Evolutionary conservation across 2,113 vertebrate genomes (phyloP).

Genomic region (Heliornis fulica): DNA sequence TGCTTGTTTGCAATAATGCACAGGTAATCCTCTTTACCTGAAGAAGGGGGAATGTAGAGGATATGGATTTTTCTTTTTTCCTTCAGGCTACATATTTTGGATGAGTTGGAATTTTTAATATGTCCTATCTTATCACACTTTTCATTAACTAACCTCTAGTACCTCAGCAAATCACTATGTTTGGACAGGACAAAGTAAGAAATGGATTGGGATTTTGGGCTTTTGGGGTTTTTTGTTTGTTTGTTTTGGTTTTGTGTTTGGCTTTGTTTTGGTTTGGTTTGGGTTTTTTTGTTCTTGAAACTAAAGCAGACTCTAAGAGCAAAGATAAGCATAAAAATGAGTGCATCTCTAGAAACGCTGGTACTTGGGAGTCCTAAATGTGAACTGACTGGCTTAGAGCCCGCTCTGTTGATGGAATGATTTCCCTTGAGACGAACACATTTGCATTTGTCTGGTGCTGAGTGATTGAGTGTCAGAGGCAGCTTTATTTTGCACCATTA

Average conservation of each 20-base stretch:
- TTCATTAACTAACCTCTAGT: background rate
- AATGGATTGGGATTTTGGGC: fast-evolving
- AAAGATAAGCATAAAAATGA: background rate
- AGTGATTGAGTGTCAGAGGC: background rate
- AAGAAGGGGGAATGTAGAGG: background rate
- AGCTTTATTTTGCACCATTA: background rate
- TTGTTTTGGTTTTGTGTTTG: too few species aligned
- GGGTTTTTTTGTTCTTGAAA: background rate
- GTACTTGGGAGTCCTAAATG: background rate
- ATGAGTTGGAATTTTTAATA: background rate
- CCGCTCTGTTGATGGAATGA: background rate
- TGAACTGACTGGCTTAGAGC: background rate
- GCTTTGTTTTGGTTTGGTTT: too few species aligned
- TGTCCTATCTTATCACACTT: background rate
- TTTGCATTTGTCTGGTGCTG: background rate
- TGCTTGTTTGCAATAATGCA: background rate
- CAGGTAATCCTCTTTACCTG: background rate
- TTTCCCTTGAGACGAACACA: background rate
- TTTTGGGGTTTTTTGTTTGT: too few species aligned
- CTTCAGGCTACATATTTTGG: background rate
- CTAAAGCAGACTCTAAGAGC: background rate
- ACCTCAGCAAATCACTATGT: background rate
- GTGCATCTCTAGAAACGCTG: background rate
- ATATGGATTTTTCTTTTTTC: background rate
- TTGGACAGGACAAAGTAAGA: background rate